These are phyloP conservation scores for Epirrhoe alternata DNA, from an alignment of 2,888 invertebrate species.

Conservation along the genomic window DNA sequence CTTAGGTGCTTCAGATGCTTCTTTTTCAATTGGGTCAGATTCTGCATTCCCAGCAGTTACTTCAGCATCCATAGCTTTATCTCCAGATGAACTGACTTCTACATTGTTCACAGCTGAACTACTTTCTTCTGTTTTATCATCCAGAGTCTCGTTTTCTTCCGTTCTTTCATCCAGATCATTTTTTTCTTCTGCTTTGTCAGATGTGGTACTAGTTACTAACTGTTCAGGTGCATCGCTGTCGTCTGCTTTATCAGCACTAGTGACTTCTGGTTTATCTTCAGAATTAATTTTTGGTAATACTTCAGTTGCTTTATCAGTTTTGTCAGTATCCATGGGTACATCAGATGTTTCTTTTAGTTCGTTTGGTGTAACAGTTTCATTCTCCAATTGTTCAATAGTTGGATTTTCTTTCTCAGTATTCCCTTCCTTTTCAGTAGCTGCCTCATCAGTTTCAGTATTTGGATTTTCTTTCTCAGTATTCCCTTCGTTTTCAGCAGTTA, in stretches of 20 bases:
- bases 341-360: slow-evolving; percentile 14
- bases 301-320: slow-evolving; percentile 37
- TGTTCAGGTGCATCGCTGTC: slow-evolving; percentile 3
- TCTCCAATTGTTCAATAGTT: slow-evolving; percentile 9
- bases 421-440: slow-evolving; percentile 5
- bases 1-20: slow-evolving; percentile 2
- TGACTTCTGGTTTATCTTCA: slow-evolving; percentile 12
- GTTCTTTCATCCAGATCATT: slow-evolving; percentile 38
- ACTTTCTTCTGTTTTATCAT: slow-evolving; percentile 18
- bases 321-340: slow-evolving; percentile 23
- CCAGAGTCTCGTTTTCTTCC: slow-evolving; percentile 11
- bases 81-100: slow-evolving; percentile 2
- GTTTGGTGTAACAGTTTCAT: slow-evolving; percentile 10
- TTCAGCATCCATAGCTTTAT: slow-evolving; percentile 7
- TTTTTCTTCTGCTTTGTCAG: slow-evolving; percentile 32
- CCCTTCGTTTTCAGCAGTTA: slow-evolving; percentile 2
- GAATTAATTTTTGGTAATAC: slow-evolving; percentile 28
- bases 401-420: slow-evolving; percentile 13
- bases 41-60: slow-evolving; percentile 9
- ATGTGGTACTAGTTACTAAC: neutral
- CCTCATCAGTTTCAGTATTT: neutral
- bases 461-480: slow-evolving; percentile 11
- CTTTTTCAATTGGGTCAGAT: neutral
- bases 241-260: slow-evolving; percentile 3
- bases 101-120: slow-evolving; percentile 5